Conservation (phyloP, 2,113 vertebrate species). For the Dissostichus mawsoni region DNA sequence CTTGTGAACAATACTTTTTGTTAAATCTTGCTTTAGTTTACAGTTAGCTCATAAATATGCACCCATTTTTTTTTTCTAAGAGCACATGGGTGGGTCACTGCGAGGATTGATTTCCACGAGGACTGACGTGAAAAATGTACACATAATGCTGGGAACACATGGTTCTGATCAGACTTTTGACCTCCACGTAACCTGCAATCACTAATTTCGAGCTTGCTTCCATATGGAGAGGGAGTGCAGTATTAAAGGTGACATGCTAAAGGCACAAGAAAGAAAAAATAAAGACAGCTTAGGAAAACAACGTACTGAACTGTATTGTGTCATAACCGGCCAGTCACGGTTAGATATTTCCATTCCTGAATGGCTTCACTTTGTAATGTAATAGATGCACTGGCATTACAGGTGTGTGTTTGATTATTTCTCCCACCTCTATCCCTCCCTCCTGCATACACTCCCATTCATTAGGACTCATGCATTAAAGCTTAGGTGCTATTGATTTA, state of each 20-base stretch:
- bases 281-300: slow-evolving; percentile 51
- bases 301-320: slow-evolving; percentile 41
- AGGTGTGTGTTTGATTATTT: slow-evolving; percentile 33
- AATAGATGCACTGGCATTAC: slow-evolving; percentile 40
- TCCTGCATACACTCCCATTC: slow-evolving; percentile 30
- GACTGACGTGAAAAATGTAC: slow-evolving; percentile 70
- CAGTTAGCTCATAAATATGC: slow-evolving; percentile 29
- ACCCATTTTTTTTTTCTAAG: background rate
- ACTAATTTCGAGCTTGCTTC: slow-evolving; percentile 69
- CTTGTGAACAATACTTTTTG: slow-evolving; percentile 2
- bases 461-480: slow-evolving; percentile 45
- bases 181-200: slow-evolving; percentile 72
- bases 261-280: slow-evolving; percentile 9
- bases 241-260: slow-evolving; percentile 69
- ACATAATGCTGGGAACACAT: slow-evolving; percentile 68
- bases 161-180: slow-evolving; percentile 75
- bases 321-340: slow-evolving; percentile 44
- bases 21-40: background rate
- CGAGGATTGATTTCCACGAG: slow-evolving; percentile 68
- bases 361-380: slow-evolving; percentile 57
- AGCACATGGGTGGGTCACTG: slow-evolving; percentile 53
- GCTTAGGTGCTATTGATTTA: slow-evolving; percentile 36
- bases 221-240: slow-evolving; percentile 50
- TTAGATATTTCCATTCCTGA: slow-evolving; percentile 50
- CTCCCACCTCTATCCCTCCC: slow-evolving; percentile 22